Base-by-base conservation (phyloP, 2,888 invertebrate genomes). In the Opisthograptis luteolata region DNA sequence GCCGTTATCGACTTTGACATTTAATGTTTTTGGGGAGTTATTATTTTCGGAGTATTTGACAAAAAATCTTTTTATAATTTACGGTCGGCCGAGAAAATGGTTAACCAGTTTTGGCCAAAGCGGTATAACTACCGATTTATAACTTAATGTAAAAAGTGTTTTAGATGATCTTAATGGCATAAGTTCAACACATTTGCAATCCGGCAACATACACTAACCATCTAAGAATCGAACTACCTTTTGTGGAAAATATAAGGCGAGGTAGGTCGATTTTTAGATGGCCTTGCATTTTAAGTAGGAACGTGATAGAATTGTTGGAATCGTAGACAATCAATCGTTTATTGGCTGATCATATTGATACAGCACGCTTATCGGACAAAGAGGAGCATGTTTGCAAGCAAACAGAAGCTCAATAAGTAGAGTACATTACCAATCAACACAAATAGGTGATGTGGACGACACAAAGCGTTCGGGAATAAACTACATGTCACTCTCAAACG, bases 1-100 rank as follows among this genome's bases (percentile, higher is more conserved):
- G 67, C 66, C 71, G 68, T 73, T 76, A 80, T 77, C 74, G 72
- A 66, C 71, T 75, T 75, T 83, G 88, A 87, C 87, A 85, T 87
- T 89, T 84, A 83, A 81, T 80, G 81, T 82, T 82, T 53, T 79
- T 70, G 70, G 82, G 81, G 78, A 76, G 76, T 75, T 75, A 77
- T 81, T 78, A 70, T 77, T 66, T 55, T 68, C 47, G 44, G 60
- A 64, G n/a, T 74, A 74, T 74, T 68, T 58, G 47, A 47, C 56
- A 69, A 70, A 74, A 76, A 68, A 55, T n/a, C n/a, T n/a, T n/a
- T n/a, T n/a, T 39, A 52, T 42, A 45, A 41, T 34, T 45, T 47
- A n/a, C n/a, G n/a, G n/a, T n/a, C n/a, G n/a, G n/a, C n/a, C n/a
- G n/a, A n/a, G n/a, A n/a, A n/a, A n/a, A n/a, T n/a, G n/a, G n/a